Evolutionary conservation across 2,888 invertebrate species (phyloP).

Genomic region (Oligia fasciuncula): DNA sequence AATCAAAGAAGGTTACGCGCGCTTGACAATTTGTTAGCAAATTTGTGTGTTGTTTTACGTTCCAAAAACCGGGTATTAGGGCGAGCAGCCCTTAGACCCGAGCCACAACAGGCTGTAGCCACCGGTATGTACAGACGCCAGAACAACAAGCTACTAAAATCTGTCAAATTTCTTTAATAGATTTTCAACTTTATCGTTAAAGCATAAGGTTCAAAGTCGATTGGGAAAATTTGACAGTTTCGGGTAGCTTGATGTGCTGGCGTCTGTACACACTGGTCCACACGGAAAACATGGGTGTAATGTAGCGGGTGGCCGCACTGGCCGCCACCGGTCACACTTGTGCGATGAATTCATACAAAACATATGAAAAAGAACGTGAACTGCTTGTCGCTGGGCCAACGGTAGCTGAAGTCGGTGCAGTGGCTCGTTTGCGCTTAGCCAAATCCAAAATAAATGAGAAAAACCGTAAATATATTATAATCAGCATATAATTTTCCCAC

Average conservation of each 20-base stretch:
- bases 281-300: no score
- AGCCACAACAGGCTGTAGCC: not conserved
- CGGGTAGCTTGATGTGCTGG: no score
- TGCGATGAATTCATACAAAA: no score
- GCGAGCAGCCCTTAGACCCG: not conserved
- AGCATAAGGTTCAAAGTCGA: no score
- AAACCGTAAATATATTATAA: not conserved
- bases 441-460: constrained; percentile 2
- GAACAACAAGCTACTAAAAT: no score
- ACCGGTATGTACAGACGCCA: no score
- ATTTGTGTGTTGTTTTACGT: not conserved
- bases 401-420: not conserved
- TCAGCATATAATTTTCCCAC: not conserved
- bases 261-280: no score
- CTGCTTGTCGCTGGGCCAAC: not conserved
- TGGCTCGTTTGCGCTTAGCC: not conserved
- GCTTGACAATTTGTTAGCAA: not conserved
- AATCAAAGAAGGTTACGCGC: not conserved
- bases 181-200: no score
- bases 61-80: not conserved
- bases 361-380: not conserved
- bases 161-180: no score
- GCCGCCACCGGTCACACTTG: no score
- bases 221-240: no score
- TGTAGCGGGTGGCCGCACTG: no score